Base-by-base conservation (phyloP, 2,888 invertebrate species). In the Metalampra italica region DNA sequence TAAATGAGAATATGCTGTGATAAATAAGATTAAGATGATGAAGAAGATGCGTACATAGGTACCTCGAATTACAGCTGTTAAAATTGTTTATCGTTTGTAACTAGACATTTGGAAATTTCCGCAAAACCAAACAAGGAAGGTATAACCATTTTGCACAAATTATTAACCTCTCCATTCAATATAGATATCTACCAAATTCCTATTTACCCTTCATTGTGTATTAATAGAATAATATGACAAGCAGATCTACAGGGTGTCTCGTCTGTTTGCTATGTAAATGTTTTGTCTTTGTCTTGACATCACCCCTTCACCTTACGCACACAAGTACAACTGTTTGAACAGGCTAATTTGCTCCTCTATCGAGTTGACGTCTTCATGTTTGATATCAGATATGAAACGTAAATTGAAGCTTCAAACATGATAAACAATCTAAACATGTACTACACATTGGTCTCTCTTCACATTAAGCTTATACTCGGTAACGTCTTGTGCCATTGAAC, bases 281-380 rank as follows among this genome's bases (percentile, higher is more conserved):
- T 63, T 58, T 57, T 43, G 43, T 39, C 48, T 65, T 59, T 55
- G 62, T 56, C 50, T 54, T 58, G 51, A 51, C 55, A 54, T 53
- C 47, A 37, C 58, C 59, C 55, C 54, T 57, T 56, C 57, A 61
- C 61, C 57, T 58, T 49, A 56, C 54, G 40, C 48, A 58, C 56
- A 60, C 52, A 59, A 42, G 45, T 51, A 46, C 53, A 54, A 47
- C 51, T 60, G 62, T 73, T 68, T 66, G 64, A 52, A 49, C 58
- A 69, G 53, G 61, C 55, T 69, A 71, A 72, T 74, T 71, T 59
- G 57, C 55, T 64, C 58, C 56, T 59, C 56, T 59, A 60, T 59
- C 52, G 49, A 59, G 57, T 54, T 59, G 56, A 62, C 55, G 51
- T 58, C 63, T 60, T 61, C 49, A 66, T 64, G 55, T 65, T 55